phyloP scores from a whole-genome alignment of 2,113 vertebrate genomes.

The Drymodes brunneopygia region DNA sequence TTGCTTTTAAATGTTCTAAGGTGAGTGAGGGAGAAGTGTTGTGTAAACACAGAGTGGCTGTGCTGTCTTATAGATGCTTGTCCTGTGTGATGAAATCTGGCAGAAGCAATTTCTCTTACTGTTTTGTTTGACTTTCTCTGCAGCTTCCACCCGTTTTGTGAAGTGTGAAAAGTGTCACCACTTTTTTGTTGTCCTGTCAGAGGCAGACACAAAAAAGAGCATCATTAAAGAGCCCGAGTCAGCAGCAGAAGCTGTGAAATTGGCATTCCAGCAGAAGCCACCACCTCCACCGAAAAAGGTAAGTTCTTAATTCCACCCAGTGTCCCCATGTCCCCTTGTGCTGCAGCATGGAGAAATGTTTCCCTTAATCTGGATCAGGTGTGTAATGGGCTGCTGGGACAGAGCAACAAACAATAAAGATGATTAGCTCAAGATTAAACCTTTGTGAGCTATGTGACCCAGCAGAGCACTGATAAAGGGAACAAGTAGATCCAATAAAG shows the following conservation, averaged over 20 bases:
- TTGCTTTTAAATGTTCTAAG: not conserved
- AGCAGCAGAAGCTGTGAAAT: slow-evolving; percentile 90
- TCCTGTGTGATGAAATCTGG: not conserved
- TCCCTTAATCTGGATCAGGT: not conserved
- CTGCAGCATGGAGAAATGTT: not conserved
- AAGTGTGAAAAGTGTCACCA: slow-evolving; percentile 99
- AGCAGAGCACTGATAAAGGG: not conserved
- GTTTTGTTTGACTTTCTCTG: not conserved
- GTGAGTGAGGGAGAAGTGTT: not conserved
- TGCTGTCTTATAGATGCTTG: not conserved
- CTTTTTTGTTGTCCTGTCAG: slow-evolving; percentile 97
- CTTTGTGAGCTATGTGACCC: not conserved
- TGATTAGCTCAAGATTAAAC: slow-evolving; percentile 1
- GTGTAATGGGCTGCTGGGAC: not conserved
- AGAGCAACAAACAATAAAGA: not conserved
- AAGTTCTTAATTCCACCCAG: not conserved
- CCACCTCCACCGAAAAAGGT: slow-evolving; percentile 98
- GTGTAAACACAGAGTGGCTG: not conserved
- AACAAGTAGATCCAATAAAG: not conserved
- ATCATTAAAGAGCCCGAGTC: slow-evolving; percentile 93
- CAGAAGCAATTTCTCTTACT: not conserved
- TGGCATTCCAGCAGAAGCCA: slow-evolving; percentile 94
- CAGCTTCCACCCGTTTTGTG: slow-evolving; percentile 95
- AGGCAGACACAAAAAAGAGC: slow-evolving; percentile 95
- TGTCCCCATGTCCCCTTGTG: not conserved